Conservation (phyloP, 2,113 vertebrate genomes). For the Tapirus terrestris region DNA sequence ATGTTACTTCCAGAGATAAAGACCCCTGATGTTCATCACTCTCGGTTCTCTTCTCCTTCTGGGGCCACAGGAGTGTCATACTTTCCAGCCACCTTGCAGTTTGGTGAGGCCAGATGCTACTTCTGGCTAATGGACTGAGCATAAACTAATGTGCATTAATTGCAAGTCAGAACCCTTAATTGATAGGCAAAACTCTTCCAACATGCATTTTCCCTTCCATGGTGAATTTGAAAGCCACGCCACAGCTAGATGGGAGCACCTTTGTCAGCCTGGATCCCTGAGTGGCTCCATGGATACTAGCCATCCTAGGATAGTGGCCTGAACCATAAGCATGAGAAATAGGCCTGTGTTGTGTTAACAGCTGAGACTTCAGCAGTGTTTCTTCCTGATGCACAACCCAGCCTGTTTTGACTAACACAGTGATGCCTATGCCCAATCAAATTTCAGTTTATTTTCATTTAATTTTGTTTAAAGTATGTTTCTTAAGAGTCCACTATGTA, state of each 20-base stretch:
- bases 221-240: not conserved
- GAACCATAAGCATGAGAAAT: not conserved
- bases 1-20: not conserved
- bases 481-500: not conserved
- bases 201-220: not conserved
- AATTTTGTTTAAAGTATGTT: not conserved
- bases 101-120: not conserved
- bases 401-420: not conserved
- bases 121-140: not conserved
- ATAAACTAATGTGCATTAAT: not conserved
- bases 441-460: not conserved
- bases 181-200: not conserved
- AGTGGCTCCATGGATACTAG: not conserved
- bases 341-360: not conserved
- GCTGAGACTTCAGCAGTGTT: not conserved
- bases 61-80: not conserved
- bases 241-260: not conserved
- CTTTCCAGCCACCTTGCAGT: not conserved
- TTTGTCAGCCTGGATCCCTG: not conserved
- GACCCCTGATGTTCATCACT: not conserved
- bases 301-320: not conserved
- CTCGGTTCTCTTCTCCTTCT: not conserved
- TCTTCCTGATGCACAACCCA: not conserved
- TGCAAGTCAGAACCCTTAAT: not conserved
- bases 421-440: not conserved